Base-by-base conservation (phyloP, 2,113 vertebrate species). In the Balaenoptera acutorostrata region DNA sequence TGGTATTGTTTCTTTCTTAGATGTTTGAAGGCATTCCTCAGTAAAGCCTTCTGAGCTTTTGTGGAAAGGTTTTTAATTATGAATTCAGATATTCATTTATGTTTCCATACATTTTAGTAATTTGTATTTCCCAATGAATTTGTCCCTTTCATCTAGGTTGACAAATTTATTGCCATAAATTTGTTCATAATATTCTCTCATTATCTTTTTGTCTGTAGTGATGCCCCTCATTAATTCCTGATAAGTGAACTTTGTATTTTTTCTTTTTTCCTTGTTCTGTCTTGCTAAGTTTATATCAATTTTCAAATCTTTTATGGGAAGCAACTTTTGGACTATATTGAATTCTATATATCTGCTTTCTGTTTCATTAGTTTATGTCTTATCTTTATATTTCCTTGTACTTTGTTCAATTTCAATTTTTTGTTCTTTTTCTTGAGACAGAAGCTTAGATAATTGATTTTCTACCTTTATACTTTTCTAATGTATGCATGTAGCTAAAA, bases 341-440 rank as follows among this genome's bases (percentile, higher is more conserved):
- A 85, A 57, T 80, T 82, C 36, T 31, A 25, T 71, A 17, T 77
- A 72, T 88, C 18, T 87, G 15, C 39, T 85, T 94, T 46, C 44
- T 71, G 25, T 71, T 92, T 96, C 57, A 72, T 83, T 93, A 71
- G 27, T 87, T 86, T 93, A 94, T 84, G 17, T 84, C 39, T 94
- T 66, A 80, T 84, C 6, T 88, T 63, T 17, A 57, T 93, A 66
- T 77, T 83, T 88, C 10, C 33, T 91, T 59, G 82, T 87, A 59
- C 5, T 90, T 96, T 87, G 41, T 57, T 66, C 23, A 83, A 7
- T 36, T 94, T 96, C 71, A 82, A 83, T 63, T 82, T 80, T 95
- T 64, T 88, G 3, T 93, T 66, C 1, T n/a, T 75, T 81, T 95
- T 27, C 25, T 82, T 49, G 33, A 86, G 71, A 61, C 12, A 80